phyloP scores from a whole-genome alignment of 2,888 invertebrate genomes.

The Morpho achilles region DNA sequence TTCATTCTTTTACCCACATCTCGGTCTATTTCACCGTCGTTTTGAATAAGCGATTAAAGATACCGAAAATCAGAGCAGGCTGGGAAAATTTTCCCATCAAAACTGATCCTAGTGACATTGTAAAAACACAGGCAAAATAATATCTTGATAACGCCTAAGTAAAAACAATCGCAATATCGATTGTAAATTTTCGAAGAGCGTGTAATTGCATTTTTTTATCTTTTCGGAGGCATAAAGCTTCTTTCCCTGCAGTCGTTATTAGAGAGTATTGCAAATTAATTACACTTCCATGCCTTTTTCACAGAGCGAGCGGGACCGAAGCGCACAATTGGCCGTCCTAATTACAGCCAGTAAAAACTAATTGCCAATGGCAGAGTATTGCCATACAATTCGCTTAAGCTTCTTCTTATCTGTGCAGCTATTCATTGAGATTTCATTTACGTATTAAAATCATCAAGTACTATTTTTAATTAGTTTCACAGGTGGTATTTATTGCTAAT shows the following conservation, averaged over 20 bases:
- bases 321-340: slow-evolving; percentile 59
- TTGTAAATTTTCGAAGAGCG: slow-evolving; percentile 8
- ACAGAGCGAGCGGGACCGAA: slow-evolving; percentile 26
- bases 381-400: slow-evolving; percentile 2
- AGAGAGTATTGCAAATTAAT: slow-evolving; percentile 32
- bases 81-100: no score
- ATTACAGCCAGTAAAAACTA: slow-evolving; percentile 24
- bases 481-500: no score
- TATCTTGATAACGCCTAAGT: not conserved
- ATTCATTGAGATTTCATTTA: not conserved
- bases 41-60: no score
- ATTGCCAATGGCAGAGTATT: slow-evolving; percentile 13
- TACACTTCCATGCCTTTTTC: slow-evolving; percentile 37
- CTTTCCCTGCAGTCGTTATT: slow-evolving; percentile 10
- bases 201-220: slow-evolving; percentile 8
- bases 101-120: no score
- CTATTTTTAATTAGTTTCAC: no score
- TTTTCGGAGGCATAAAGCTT: slow-evolving; percentile 4
- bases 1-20: no score
- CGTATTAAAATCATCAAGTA: no score
- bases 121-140: no score
- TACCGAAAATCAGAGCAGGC: no score
- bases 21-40: no score
- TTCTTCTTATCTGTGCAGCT: slow-evolving; percentile 1
- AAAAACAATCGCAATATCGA: slow-evolving; percentile 7